Evolutionary conservation across 2,797 vertebrate species (phyloP).

Genomic region (Crypturellus tataupa): DNA sequence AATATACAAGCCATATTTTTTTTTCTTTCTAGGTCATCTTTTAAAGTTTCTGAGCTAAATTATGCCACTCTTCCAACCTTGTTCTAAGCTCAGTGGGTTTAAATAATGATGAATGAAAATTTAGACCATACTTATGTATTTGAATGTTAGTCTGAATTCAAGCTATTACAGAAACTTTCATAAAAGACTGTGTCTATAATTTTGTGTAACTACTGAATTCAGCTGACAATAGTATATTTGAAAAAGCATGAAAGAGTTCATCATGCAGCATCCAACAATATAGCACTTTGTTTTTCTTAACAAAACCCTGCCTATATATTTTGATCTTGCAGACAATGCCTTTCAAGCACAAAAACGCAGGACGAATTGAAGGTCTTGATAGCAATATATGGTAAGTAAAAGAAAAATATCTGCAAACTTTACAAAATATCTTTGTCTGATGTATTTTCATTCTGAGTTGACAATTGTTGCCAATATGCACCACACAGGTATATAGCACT

Average conservation of each 20-base stretch:
- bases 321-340: conserved; percentile 81
- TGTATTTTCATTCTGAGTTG: not conserved
- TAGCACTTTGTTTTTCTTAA: conserved; percentile 34
- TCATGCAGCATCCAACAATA: conserved; percentile 13
- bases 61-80: not conserved
- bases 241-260: conserved; percentile 4
- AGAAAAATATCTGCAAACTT: not conserved
- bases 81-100: conserved; percentile 8
- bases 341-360: conserved; percentile 87
- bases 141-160: conserved; percentile 24
- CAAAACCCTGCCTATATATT: conserved; percentile 54
- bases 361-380: conserved; percentile 93
- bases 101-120: not conserved
- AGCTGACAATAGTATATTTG: conserved; percentile 14
- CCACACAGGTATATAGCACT: not conserved
- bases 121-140: not conserved
- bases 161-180: conserved; percentile 15
- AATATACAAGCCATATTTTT: not conserved
- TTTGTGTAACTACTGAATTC: not conserved
- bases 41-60: not conserved
- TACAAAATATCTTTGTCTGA: not conserved
- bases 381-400: conserved; percentile 92
- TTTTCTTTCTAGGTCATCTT: not conserved
- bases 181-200: conserved; percentile 24
- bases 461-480: not conserved